Conservation (phyloP, 1,140 invertebrate genomes). For the Eciton burchellii region DNA sequence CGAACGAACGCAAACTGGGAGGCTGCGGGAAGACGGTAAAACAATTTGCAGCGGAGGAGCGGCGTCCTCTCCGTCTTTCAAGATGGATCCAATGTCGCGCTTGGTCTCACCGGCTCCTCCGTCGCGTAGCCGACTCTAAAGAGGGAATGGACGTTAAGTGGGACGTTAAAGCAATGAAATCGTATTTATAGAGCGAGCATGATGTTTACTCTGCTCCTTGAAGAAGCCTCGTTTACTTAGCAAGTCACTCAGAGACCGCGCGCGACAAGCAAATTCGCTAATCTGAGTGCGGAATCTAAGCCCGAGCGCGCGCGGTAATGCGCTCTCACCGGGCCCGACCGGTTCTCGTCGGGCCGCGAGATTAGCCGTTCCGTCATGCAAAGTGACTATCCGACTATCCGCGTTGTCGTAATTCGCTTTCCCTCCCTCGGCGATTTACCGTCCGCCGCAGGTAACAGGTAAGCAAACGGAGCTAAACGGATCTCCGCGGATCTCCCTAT, state of each 20-base stretch:
- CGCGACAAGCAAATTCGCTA: conserved; percentile 69
- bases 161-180: conserved; percentile 52
- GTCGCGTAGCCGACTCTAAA: conserved; percentile 16
- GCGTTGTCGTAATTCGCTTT: conserved; percentile 56
- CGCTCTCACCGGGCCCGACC: conserved; percentile 56
- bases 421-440: conserved; percentile 34
- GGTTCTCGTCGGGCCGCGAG: conserved; percentile 65
- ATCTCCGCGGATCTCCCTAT: conserved; percentile 3
- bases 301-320: conserved; percentile 60
- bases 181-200: conserved; percentile 66
- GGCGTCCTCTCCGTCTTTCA: conserved; percentile 3
- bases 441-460: conserved; percentile 27
- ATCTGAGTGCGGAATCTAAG: conserved; percentile 71
- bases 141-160: conserved; percentile 50
- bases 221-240: conserved; percentile 70
- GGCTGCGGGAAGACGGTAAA: neutral
- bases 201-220: conserved; percentile 69
- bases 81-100: neutral
- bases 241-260: conserved; percentile 67
- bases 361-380: conserved; percentile 62
- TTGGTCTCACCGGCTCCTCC: neutral
- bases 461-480: conserved; percentile 43
- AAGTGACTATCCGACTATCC: conserved; percentile 29
- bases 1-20: neutral
- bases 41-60: neutral